phyloP scores from a whole-genome alignment of 2,888 invertebrate genomes.

The Diarsia dahlii region DNA sequence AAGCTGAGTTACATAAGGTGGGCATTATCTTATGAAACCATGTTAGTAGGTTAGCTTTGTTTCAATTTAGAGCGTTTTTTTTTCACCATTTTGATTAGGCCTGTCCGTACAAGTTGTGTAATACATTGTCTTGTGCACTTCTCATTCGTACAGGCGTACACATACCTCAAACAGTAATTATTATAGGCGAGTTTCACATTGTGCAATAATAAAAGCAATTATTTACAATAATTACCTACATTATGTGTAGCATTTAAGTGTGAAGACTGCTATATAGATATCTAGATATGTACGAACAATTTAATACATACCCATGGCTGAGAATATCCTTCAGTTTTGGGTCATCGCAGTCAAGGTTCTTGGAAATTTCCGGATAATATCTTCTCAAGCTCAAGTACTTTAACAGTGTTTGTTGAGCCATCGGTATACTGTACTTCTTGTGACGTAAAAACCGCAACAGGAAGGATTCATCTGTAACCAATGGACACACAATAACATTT shows the following conservation, averaged over 20 bases:
- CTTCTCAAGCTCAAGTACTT: slow-evolving; percentile 94
- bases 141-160: slow-evolving; percentile 12
- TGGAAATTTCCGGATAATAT: slow-evolving; percentile 92
- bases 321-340: slow-evolving; percentile 92
- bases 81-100: slow-evolving; percentile 44
- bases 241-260: not conserved
- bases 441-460: slow-evolving; percentile 94
- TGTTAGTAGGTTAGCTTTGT: slow-evolving; percentile 72
- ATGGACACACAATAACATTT: not conserved
- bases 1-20: slow-evolving; percentile 61
- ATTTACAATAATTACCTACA: slow-evolving; percentile 17
- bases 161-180: slow-evolving; percentile 10
- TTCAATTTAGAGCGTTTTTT: slow-evolving; percentile 54
- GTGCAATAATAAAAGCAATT: slow-evolving; percentile 19
- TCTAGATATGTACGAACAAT: not conserved
- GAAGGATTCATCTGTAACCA: slow-evolving; percentile 92
- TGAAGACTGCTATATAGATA: not conserved
- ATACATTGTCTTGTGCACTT: slow-evolving; percentile 30
- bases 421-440: slow-evolving; percentile 94
- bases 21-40: slow-evolving; percentile 68
- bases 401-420: slow-evolving; percentile 94
- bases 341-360: slow-evolving; percentile 92
- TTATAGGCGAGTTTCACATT: slow-evolving; percentile 12
- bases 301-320: slow-evolving; percentile 90
- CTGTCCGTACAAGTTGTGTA: slow-evolving; percentile 29